Percentiles rank a stretch among this genome's conserved stretches.
Evolutionary conservation across 2,113 vertebrate genomes (phyloP).

Genomic region (Galeopterus variegatus): DNA sequence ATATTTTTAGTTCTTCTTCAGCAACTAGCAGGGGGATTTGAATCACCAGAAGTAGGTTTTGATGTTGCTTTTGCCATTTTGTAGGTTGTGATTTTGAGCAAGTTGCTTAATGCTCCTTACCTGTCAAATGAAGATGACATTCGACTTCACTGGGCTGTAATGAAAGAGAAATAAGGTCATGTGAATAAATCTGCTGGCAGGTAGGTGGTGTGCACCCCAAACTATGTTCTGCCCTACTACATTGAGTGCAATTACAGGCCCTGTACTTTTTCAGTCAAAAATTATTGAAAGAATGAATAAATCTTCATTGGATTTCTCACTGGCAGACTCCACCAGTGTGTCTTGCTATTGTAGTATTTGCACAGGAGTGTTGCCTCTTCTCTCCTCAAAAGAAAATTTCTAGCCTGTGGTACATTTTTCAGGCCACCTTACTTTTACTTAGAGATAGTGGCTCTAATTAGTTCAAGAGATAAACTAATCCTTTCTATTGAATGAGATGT

Average conservation of each 20-base stretch:
- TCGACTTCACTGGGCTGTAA: not conserved
- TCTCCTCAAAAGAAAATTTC: not conserved
- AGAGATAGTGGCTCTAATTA: slow-evolving; percentile 59
- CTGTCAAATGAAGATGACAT: not conserved
- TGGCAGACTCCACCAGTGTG: not conserved
- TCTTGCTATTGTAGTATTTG: not conserved
- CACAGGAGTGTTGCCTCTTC: not conserved
- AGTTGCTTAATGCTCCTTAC: not conserved
- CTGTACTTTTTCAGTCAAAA: not conserved
- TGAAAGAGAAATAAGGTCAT: not conserved
- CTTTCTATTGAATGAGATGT: slow-evolving; percentile 71
- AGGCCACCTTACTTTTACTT: not conserved
- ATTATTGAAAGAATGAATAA: not conserved
- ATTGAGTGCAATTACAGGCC: not conserved
- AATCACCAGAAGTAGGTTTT: not conserved
- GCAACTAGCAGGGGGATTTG: not conserved
- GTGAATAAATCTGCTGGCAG: not conserved
- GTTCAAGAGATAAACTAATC: slow-evolving; percentile 68
- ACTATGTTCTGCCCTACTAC: not conserved
- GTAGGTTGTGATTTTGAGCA: not conserved
- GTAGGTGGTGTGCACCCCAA: not conserved
- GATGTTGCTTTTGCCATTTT: not conserved
- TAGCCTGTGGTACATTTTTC: not conserved
- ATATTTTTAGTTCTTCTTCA: not conserved
- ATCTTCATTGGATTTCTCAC: not conserved